These are phyloP conservation scores for Puma concolor DNA, from an alignment of 2,113 vertebrate species.

Conservation along the genomic window DNA sequence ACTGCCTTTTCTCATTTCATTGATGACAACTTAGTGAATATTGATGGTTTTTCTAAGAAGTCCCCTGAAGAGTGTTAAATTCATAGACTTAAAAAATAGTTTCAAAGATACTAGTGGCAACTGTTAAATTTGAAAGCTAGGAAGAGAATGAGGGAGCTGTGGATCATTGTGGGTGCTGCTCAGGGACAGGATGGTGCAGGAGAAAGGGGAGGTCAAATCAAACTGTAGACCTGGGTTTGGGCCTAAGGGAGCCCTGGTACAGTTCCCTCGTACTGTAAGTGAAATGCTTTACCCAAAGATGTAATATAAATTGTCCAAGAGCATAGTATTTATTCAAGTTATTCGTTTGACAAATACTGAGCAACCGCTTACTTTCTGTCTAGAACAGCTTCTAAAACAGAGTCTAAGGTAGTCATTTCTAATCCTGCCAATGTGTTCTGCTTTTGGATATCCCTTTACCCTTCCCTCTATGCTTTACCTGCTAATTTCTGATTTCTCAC, in stretches of 20 bases:
- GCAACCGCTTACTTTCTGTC: background rate
- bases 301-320: background rate
- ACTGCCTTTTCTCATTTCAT: background rate
- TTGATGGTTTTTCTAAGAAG: background rate
- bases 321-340: background rate
- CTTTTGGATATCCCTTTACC: background rate
- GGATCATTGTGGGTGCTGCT: background rate
- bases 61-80: background rate
- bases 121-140: background rate
- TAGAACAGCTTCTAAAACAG: background rate
- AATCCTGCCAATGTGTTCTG: background rate
- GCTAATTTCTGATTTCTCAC: background rate
- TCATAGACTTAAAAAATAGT: background rate
- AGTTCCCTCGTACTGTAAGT: background rate
- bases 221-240: background rate
- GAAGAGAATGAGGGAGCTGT: background rate
- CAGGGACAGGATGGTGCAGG: background rate
- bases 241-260: background rate
- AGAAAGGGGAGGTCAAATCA: background rate
- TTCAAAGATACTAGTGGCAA: background rate
- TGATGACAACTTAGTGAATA: background rate
- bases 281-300: conserved; percentile 1
- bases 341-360: background rate
- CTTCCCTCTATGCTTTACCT: background rate
- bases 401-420: background rate